A percentile compares a stretch with the other conserved stretches of the same genome.
phyloP scores from a whole-genome alignment of 1,140 invertebrate genomes.

The Drosophila lini region DNA sequence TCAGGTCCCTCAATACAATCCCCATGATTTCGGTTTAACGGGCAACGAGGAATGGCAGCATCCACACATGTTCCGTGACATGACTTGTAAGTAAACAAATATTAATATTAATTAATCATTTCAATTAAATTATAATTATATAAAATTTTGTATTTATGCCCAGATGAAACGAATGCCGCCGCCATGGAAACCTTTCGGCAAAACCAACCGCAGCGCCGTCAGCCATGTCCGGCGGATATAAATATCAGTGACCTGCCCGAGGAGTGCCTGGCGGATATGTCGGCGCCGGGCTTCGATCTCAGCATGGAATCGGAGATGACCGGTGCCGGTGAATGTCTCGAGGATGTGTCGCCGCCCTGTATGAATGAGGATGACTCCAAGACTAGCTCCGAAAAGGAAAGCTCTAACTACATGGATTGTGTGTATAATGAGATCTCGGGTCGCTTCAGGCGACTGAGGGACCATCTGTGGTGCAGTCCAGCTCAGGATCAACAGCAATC shows the following conservation, averaged over 20 bases:
- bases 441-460: constrained; percentile 25
- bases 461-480: neutral
- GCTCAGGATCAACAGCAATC: neutral
- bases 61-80: constrained; percentile 44
- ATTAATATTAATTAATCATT: no score
- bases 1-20: constrained; percentile 35
- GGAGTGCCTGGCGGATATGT: constrained; percentile 42
- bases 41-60: constrained; percentile 53
- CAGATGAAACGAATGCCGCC: constrained; percentile 40
- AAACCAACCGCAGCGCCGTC: constrained; percentile 15
- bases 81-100: constrained; percentile 37
- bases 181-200: constrained; percentile 22
- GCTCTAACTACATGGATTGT: constrained; percentile 16
- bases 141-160: no score
- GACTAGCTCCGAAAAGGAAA: neutral
- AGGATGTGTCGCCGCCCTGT: constrained; percentile 7
- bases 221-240: neutral
- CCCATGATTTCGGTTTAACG: constrained; percentile 46
- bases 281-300: constrained; percentile 24
- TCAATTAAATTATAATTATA: no score
- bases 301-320: constrained; percentile 2
- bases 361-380: neutral
- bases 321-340: constrained; percentile 4
- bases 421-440: constrained; percentile 53
- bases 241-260: constrained; percentile 43